Evolutionary conservation across 2,888 invertebrate genomes (phyloP), one percentile per base, ranked within the genome.

Genomic region (Ormyrus nitidulus): DNA sequence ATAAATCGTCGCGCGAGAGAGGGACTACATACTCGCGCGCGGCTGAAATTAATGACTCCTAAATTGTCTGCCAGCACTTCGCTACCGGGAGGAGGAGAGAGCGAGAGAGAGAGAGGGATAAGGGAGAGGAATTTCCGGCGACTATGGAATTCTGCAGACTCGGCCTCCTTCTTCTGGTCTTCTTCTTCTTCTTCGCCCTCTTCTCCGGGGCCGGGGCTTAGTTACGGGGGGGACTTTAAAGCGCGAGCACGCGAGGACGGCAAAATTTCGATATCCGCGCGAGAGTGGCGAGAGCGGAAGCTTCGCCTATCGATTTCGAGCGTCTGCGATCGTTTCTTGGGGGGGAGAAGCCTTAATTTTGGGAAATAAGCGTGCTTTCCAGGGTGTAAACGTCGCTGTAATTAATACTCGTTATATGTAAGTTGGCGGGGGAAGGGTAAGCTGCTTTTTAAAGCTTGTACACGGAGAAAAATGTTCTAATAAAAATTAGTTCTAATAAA

Each of bases 11-110:
- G 13, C 64, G 62, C 10, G 58, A 19, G 58, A 46, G 46, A 54
- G n/a, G 44, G 10, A 61, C 11, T 46, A 10, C 34, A 13, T 70
- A 71, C 66, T 49, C 13, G 72, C 19, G 19, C 19, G 19, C n/a
- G 58, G 48, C n/a, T 10, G 74, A 68, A 80, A 80, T 76, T 76
- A 80, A 80, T 65, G 80, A 59, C 72, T 56, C 56, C 62, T 76
- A 76, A 80, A 80, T 80, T 72, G 80, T 74, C 76, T 64, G 53
- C 64, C 62, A 53, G n/a, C 11, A 53, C 48, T 34, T 44, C 69
- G 59, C 53, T 51, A 44, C 49, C 58, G 19, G 19, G 19, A 19
- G 19, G 19, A 19, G 19, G 19, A 19, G 19, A 19, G 19, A 19
- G 19, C 1, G 19, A 19, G 19, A 19, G 19, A 19, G 19, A 1